Evolutionary conservation across 2,888 invertebrate species (phyloP), one percentile per base, ranked within the genome.

Genomic region (Lycophotia porphyrea): DNA sequence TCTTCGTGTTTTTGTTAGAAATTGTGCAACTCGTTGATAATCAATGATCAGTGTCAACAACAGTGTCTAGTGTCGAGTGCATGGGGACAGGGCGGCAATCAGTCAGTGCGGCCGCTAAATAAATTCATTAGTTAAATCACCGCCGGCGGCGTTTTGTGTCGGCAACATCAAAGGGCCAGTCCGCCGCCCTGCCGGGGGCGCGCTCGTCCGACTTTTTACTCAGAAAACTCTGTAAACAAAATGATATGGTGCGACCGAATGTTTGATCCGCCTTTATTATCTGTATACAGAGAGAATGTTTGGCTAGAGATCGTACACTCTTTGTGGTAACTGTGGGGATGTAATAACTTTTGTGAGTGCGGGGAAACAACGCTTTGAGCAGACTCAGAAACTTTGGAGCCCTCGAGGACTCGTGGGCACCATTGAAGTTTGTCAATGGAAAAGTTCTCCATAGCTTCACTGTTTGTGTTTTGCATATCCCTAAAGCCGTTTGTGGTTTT

Each of bases 121-220:
- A 96, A 96, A 96, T 96, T 96, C 96, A 96, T 96, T 96, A 96
- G 96, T 96, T 95, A 96, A 96, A 96, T 96, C 96, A 95, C 95
- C 94, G 95, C 94, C 94, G 96, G 96, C 96, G 95, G 95, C 96
- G 93, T 94, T 96, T 96, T 95, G 94, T 96, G 96, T 96, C 96
- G 96, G 96, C 92, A 92, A 95, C 95, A 93, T 96, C 96, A 96
- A 96, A 96, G 95, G 93, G 90, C 89, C 91, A 87, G 88, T 87
- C 90, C 90, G 92, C 93, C 92, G 93, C 93, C 93, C 93, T 87
- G 93, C 94, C 94, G 91, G 94, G 95, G 95, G 95, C 94, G 93
- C 93, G 93, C 93, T 94, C 93, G 93, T 90, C 89, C 91, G 91
- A 96, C 93, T 96, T 96, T 96, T 96, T 96, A 96, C 96, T 94